Base-by-base conservation (phyloP, 2,797 vertebrate genomes). In the Peromyscus aztecus region DNA sequence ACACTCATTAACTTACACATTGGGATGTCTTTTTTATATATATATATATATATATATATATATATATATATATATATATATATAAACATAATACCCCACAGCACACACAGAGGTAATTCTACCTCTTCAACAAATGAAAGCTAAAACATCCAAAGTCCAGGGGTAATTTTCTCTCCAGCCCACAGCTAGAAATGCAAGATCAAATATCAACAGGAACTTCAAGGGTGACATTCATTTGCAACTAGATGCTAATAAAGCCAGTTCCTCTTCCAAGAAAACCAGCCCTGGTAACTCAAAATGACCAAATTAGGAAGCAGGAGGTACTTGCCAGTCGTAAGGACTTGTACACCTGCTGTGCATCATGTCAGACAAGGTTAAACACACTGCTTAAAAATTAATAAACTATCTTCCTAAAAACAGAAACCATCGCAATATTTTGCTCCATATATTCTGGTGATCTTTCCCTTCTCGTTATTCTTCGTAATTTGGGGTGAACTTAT, bases 161-260 rank as follows among this genome's bases (percentile, higher is more conserved):
- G 87, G 97, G 94, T 96, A 97, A 98, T 97, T 95, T 84, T 98
- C 37, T 98, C 77, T 96, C 94, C 94, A 97, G 91, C 93, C 83
- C 96, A 97, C 84, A 81, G 80, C 97, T 88, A 98, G 90, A 97
- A 98, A 97, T 46, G 31, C 95, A 97, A 98, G 90, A 95, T 86
- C 65, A 81, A 95, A 90, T 40, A 94, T 59, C 94, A 95, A 85
- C 77, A 96, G 84, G 95, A 96, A 94, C 86, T 91, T 95, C 95
- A 97, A 97, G 91, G 91, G 94, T 90, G 89, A 98, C 80, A 97
- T 94, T 96, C 94, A 77, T 92, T 97, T 96, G 78, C 96, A 95
- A 92, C 73, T 52, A 94, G 89, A 65, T 94, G 90, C 96, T 31
- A n/a, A 97, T 86, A 23, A 95, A 98, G 96, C 96, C 84, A 97